A percentile compares a stretch with the other conserved stretches of the same genome.
These are phyloP conservation scores for Eupithecia abbreviata DNA, from an alignment of 2,888 invertebrate species.

Conservation along the genomic window DNA sequence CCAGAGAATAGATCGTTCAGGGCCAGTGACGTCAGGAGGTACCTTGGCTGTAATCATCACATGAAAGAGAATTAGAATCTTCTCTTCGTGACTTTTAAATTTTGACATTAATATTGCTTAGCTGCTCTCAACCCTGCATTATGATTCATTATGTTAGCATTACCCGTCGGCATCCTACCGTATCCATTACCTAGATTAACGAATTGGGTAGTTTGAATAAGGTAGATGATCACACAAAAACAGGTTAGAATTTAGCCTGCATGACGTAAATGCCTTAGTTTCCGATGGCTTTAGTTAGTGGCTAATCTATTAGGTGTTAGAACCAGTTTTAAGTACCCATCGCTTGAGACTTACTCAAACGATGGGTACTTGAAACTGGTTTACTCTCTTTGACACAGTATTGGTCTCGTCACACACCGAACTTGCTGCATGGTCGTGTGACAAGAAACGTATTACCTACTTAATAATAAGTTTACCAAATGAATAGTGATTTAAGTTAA, in stretches of 20 bases:
- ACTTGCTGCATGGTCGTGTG: background rate
- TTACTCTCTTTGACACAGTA: background rate
- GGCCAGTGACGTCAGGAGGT: constrained; percentile 93
- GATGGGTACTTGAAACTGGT: background rate
- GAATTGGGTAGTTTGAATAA: too few species aligned
- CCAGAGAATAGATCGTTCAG: constrained; percentile 95
- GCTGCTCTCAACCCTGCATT: background rate
- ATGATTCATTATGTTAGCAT: background rate
- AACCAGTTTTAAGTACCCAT: background rate
- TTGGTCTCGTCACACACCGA: background rate
- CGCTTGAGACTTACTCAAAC: background rate
- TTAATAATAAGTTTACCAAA: constrained; percentile 10
- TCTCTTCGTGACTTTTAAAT: background rate
- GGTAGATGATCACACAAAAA: too few species aligned
- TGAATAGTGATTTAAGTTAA: constrained; percentile 17
- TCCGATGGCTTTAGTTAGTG: too few species aligned
- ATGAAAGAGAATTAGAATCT: background rate
- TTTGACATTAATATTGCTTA: background rate
- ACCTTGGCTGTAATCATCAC: constrained; percentile 87
- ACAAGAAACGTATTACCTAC: background rate
- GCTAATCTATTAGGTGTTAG: too few species aligned
- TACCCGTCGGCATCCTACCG: background rate
- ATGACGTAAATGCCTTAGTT: too few species aligned
- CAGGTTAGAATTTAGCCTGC: too few species aligned
- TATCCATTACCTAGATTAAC: background rate